These are phyloP conservation scores for Heliconius eleuchia DNA, from an alignment of 1,140 invertebrate species.

Conservation along the genomic window DNA sequence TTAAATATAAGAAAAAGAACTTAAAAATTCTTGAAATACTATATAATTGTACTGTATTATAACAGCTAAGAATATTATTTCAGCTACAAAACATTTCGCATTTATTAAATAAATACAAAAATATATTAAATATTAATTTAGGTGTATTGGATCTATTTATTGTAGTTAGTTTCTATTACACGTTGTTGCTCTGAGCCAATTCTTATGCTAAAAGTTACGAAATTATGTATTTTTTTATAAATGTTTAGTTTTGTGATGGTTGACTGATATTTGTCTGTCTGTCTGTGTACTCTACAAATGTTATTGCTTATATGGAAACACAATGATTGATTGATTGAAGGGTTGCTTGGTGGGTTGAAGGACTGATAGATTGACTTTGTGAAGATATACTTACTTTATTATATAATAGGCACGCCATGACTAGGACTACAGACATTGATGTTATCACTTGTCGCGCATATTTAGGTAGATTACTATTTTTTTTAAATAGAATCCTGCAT, in stretches of 20 bases:
- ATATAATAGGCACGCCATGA: not conserved
- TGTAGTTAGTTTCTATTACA: constrained; percentile 8
- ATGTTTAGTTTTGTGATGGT: not conserved
- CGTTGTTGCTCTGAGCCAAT: constrained; percentile 25
- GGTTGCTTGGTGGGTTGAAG: not conserved
- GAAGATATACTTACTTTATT: not conserved
- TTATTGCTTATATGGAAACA: not conserved
- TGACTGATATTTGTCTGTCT: not conserved
- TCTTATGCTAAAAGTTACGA: constrained; percentile 28
- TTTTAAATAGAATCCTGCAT: not conserved
- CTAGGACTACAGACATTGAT: not conserved
- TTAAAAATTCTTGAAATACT: too few species aligned
- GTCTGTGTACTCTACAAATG: not conserved
- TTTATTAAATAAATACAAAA: not conserved
- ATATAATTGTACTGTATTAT: too few species aligned
- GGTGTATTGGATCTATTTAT: not conserved
- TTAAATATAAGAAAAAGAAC: too few species aligned
- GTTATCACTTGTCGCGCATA: not conserved
- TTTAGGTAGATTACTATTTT: not conserved
- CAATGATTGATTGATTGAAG: not conserved
- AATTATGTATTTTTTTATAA: not conserved
- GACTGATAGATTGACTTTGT: too few species aligned
- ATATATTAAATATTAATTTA: not conserved
- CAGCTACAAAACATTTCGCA: too few species aligned
- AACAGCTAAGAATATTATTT: too few species aligned